Evolutionary conservation across 2,113 vertebrate genomes (phyloP), one percentile per base, ranked within the genome.

Genomic region (Tympanuchus pallidicinctus): DNA sequence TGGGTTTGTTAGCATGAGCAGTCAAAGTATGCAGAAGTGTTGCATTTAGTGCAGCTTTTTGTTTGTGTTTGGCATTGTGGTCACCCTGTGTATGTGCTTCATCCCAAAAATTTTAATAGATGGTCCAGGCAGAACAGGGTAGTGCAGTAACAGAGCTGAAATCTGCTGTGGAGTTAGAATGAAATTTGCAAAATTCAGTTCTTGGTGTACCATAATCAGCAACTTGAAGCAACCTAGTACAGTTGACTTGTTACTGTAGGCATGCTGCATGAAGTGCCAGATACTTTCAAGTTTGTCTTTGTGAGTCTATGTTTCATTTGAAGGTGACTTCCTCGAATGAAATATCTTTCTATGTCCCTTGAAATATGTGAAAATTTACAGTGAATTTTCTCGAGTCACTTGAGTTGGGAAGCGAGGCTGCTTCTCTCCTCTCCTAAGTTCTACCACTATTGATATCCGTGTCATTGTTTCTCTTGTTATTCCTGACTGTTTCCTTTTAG

Each of bases 61-160:
- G 73, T 66, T 32, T 22, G 13, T 7, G 1, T 27, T 15, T 57
- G 59, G 45, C 16, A 1, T 48, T 65, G 60, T 11, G 66, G 28
- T 87, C 70, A 4, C 61, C 20, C 54, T 38, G 25, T 3, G 6
- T n/a, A 25, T 1, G 2, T 63, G 54, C 61, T 81, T 50, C 50
- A 4, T 63, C 48, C 56, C 2, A 0, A 17, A 65, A 25, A 9
- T n/a, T 15, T 42, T 8, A 19, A 4, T 0, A 32, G 43, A 56
- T 10, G 2, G 12, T 20, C n/a, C 43, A 18, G 42, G n/a, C 32
- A 27, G 47, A 45, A 57, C 32, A 8, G 48, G 32, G 54, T 30
- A 10, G 57, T 3, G 14, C 4, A 21, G 6, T 13, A 34, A 48
- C 14, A 8, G 27, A 47, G 50, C n/a, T 30, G 21, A 27, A 54